Evolutionary conservation across 2,113 vertebrate species (phyloP), one percentile per base, ranked within the genome.

Genomic region (Gorsachius goisagi): DNA sequence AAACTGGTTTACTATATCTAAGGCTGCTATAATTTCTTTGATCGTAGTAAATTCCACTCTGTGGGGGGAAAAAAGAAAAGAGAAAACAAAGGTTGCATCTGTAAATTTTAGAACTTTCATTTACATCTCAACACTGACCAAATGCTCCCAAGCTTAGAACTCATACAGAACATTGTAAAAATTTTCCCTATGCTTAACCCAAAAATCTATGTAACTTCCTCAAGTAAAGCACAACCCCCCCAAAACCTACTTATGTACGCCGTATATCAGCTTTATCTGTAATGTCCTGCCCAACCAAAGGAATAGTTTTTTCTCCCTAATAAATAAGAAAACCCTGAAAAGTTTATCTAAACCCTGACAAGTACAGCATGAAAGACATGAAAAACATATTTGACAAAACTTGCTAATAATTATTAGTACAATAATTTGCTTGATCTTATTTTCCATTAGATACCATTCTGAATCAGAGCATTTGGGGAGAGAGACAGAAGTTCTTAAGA

Each of bases 21-120:
- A 99, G 98, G 97, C 98, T 99, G 98, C 96, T 99, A 98, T 99
- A 99, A 96, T 98, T 99, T 98, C 99, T 99, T 95, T 99, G 98
- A 98, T 99, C 99, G 75, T 98, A 98, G 98, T 99, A 99, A 94
- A 99, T 97, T 97, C 99, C 99, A 96, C 98, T 99, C 99, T 99
- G 97, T 85, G 97, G 95, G 96, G 95, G 79, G 20, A 93, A 69
- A 69, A 85, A 77, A 80, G 20, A 52, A 78, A 44, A 73, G 73
- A 83, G 6, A 82, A 60, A 89, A 77, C 9, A 63, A 63, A 94
- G 20, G 35, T 81, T 5, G 6, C 16, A 79, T 47, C 30, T 86
- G 23, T 28, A 88, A 26, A 89, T 45, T 6, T 35, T 41, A 41
- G 39, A 41, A 41, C 39, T 41, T 41, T 13, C 13, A 41, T 41